These are phyloP conservation scores for Harpalus rufipes DNA, from an alignment of 2,888 invertebrate genomes.

Conservation along the genomic window DNA sequence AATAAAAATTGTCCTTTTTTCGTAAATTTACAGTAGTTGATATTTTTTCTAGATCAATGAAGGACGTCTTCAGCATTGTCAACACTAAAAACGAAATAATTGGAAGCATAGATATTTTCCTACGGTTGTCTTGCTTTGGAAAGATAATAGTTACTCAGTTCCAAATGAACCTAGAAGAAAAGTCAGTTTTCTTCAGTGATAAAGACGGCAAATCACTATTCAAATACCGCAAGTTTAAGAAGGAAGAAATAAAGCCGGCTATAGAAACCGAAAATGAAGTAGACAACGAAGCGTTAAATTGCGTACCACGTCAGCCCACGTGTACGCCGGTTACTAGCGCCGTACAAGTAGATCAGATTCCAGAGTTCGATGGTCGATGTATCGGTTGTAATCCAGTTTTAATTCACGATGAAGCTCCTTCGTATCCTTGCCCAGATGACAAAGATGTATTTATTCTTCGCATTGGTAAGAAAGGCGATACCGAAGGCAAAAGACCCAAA, in stretches of 20 bases:
- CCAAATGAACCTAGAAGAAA: slow-evolving; percentile 78
- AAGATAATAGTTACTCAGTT: slow-evolving; percentile 83
- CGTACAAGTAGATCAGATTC: too few relatives aligned
- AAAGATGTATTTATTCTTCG: neutral
- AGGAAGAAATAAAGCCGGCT: slow-evolving; percentile 32
- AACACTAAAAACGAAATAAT: slow-evolving; percentile 78
- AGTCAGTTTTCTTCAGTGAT: slow-evolving; percentile 77
- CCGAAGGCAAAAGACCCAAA: neutral
- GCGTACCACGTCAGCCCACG: too few relatives aligned
- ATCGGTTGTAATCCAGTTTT: too few relatives aligned
- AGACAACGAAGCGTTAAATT: neutral
- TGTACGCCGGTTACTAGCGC: too few relatives aligned
- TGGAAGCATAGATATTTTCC: slow-evolving; percentile 81
- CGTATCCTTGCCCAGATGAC: neutral
- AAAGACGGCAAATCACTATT: slow-evolving; percentile 76
- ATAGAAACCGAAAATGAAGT: neutral
- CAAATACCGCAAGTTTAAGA: slow-evolving; percentile 74
- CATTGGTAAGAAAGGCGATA: neutral
- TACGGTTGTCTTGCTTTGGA: slow-evolving; percentile 84
- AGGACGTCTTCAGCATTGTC: slow-evolving; percentile 81
- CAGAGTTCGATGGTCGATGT: too few relatives aligned
- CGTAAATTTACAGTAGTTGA: neutral
- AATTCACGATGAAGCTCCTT: neutral
- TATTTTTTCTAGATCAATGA: slow-evolving; percentile 79
- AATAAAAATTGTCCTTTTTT: too few relatives aligned